phyloP scores from a whole-genome alignment of 2,113 vertebrate genomes.

The Petaurus breviceps region DNA sequence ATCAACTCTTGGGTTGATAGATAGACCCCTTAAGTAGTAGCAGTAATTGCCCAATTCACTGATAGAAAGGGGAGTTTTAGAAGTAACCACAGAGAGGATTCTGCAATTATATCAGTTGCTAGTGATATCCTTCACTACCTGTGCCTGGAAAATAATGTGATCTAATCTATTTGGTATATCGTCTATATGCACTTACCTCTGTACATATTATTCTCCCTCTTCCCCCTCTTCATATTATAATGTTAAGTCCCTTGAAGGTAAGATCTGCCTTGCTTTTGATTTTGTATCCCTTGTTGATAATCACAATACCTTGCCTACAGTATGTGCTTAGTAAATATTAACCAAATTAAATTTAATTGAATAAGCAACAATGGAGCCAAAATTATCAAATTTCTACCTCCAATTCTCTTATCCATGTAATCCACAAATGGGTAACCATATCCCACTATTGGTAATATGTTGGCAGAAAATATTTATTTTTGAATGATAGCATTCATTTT shows the following conservation, averaged over 20 bases:
- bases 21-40: neutral
- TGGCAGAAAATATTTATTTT: slow-evolving; percentile 32
- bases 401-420: slow-evolving; percentile 50
- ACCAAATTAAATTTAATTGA: neutral
- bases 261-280: neutral
- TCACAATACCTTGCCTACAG: neutral
- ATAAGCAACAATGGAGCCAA: slow-evolving; percentile 26
- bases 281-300: neutral
- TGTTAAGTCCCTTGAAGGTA: neutral
- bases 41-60: neutral
- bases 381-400: slow-evolving; percentile 23
- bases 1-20: neutral
- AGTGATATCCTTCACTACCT: neutral
- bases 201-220: neutral
- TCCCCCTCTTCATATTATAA: neutral
- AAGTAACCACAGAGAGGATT: neutral
- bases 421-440: slow-evolving; percentile 20
- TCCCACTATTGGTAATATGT: slow-evolving; percentile 13
- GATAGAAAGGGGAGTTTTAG: neutral
- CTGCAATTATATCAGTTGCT: neutral
- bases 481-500: slow-evolving; percentile 42
- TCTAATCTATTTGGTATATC: neutral
- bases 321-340: neutral
- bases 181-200: neutral
- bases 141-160: neutral